Percentiles rank a stretch among this genome's conserved stretches.
phyloP scores from a whole-genome alignment of 2,113 vertebrate genomes.

The Oryzias curvinotus region DNA sequence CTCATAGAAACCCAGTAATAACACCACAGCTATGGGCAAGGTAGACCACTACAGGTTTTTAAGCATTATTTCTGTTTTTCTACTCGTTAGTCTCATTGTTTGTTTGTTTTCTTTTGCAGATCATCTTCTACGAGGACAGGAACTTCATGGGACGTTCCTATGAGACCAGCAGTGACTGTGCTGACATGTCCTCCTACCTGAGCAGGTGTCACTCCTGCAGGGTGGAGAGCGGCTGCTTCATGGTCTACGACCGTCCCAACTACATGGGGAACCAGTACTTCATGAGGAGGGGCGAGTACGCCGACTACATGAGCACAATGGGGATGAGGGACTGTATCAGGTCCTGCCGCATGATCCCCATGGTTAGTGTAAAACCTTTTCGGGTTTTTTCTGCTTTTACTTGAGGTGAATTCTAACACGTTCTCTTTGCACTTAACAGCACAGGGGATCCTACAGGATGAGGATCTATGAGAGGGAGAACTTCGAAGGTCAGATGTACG shows the following conservation, averaged over 20 bases:
- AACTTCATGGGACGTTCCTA: constrained; percentile 76
- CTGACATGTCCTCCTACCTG: constrained; percentile 69
- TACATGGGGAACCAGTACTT: constrained; percentile 74
- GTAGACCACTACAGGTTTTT: constrained; percentile 31
- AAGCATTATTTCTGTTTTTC: constrained; percentile 18
- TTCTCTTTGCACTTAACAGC: constrained; percentile 11
- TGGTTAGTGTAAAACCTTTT: constrained; percentile 38
- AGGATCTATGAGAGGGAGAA: constrained; percentile 72
- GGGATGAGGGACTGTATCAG: constrained; percentile 59
- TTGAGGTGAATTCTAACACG: neutral
- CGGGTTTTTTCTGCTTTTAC: neutral
- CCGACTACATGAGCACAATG: constrained; percentile 70
- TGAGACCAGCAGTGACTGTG: constrained; percentile 71
- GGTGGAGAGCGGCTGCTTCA: constrained; percentile 70
- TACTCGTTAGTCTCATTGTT: neutral
- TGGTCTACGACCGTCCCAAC: constrained; percentile 72
- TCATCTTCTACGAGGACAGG: constrained; percentile 75
- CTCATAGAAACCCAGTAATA: constrained; percentile 23
- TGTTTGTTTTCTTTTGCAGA: constrained; percentile 29
- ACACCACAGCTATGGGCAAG: constrained; percentile 62
- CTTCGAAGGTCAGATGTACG: constrained; percentile 58
- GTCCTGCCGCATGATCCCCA: constrained; percentile 75
- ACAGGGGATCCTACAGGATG: constrained; percentile 58
- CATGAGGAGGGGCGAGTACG: constrained; percentile 74
- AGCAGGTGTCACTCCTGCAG: constrained; percentile 67